phyloP scores from a whole-genome alignment of 2,797 vertebrate genomes.

The Rhabdophis nuchalis region DNA sequence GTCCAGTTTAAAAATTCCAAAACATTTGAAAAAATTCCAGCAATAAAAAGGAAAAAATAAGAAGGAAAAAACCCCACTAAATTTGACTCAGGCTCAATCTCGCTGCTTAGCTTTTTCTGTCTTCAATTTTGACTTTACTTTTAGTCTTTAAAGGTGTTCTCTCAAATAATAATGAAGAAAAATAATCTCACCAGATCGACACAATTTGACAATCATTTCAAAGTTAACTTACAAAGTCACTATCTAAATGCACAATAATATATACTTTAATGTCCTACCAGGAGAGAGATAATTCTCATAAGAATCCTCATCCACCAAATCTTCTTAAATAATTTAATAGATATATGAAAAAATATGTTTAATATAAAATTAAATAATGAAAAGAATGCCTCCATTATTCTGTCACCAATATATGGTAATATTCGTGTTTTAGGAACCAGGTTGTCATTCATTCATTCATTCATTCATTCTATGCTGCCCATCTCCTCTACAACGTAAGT shows the following conservation, averaged over 20 bases:
- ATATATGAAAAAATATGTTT: not conserved
- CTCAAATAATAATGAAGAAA: too few relatives aligned
- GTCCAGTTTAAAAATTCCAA: too few relatives aligned
- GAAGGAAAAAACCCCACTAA: too few relatives aligned
- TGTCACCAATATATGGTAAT: not conserved
- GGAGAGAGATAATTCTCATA: constrained; percentile 10
- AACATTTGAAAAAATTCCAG: too few relatives aligned
- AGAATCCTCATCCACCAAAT: not conserved
- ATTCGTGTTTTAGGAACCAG: not conserved
- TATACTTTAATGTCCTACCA: constrained; percentile 15
- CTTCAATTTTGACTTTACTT: too few relatives aligned
- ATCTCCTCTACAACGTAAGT: not conserved
- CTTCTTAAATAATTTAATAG: not conserved
- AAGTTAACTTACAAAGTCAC: constrained; percentile 15
- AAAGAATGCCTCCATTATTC: not conserved
- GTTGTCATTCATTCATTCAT: not conserved
- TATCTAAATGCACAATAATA: constrained; percentile 14
- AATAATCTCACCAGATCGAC: too few relatives aligned
- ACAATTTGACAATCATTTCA: not conserved
- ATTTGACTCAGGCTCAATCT: too few relatives aligned
- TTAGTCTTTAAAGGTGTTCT: too few relatives aligned
- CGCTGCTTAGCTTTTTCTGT: too few relatives aligned
- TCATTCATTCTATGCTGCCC: not conserved
- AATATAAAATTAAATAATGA: not conserved
- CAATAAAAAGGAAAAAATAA: too few relatives aligned